Evolutionary conservation across 2,797 vertebrate species (phyloP), one percentile per base, ranked within the genome.

Genomic region (Centropyge bicolor): DNA sequence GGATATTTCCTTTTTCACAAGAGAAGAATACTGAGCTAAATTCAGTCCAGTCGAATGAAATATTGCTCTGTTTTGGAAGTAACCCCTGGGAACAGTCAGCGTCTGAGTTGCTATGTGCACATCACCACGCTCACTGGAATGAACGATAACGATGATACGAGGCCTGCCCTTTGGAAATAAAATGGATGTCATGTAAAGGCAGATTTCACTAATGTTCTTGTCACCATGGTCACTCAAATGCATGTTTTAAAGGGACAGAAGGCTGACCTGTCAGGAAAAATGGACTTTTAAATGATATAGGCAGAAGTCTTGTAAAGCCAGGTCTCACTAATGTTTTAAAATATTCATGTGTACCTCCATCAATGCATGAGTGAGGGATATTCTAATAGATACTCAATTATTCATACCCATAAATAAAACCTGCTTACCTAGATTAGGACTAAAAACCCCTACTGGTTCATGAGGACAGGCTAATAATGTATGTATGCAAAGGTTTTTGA

Each of bases 321-420:
- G 93, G 92, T 94, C 92, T 94, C 86, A 88, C 92, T 94, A 93
- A 94, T 93, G 93, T 86, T 89, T 77, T 96, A 22, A 96, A 96
- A 95, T 95, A 96, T 96, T 95, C 81, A 96, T 95, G 94, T 75
- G 63, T 68, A 75, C 83, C 86, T 95, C 94, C 95, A 95, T 95
- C 93, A 93, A 85, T 92, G 93, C 87, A 91, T 91, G 93, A 92
- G 68, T 88, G 90, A 92, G 86, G 71, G 74, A 88, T 92, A 93
- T 95, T 95, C 92, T 94, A 95, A 95, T 94, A 95, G 85, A 93
- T 81, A 77, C 77, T 96, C 68, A 93, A 96, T 96, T 95, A 96
- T 96, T 96, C 83, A 96, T 93, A 86, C 54, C 83, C 93, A 95
- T 94, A 95, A 95, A 96, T 94, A 96, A 94, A 93, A 92, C 82